These are phyloP conservation scores for Temnothorax nylanderi DNA, from an alignment of 1,140 invertebrate species.

Conservation along the genomic window DNA sequence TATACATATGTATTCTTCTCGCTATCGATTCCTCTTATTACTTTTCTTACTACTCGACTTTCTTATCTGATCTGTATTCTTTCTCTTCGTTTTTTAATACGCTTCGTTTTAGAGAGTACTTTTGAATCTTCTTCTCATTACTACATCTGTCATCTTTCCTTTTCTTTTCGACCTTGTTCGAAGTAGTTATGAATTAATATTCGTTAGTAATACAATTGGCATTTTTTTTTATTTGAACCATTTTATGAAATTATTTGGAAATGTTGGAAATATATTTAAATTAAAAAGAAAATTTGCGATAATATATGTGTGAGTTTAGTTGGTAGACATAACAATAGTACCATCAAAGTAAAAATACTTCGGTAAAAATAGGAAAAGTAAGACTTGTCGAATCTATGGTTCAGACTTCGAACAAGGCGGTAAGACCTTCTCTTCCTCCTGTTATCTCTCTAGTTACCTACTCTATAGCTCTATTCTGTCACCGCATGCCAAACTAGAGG, in stretches of 20 bases:
- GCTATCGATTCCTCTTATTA: slow-evolving; percentile 22
- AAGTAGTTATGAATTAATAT: slow-evolving; percentile 37
- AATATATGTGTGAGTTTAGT: not conserved
- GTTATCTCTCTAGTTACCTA: slow-evolving; percentile 71
- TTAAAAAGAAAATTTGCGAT: not conserved
- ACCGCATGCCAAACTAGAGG: slow-evolving; percentile 77
- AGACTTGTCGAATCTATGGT: not conserved
- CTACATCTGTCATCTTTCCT: slow-evolving; percentile 49
- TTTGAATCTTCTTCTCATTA: slow-evolving; percentile 42
- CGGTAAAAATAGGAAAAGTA: not conserved
- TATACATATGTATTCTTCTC: slow-evolving; percentile 37
- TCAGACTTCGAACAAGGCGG: slow-evolving; percentile 56
- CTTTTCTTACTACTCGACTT: slow-evolving; percentile 30
- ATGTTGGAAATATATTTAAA: not conserved
- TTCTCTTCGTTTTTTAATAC: slow-evolving; percentile 19
- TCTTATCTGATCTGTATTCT: slow-evolving; percentile 42
- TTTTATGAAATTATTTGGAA: too few species aligned
- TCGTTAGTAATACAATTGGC: not conserved
- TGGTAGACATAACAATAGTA: not conserved
- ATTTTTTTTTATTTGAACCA: too few species aligned
- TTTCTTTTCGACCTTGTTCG: slow-evolving; percentile 39
- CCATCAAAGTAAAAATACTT: not conserved
- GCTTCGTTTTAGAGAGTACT: slow-evolving; percentile 62
- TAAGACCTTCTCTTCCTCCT: slow-evolving; percentile 51
- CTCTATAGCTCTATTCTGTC: slow-evolving; percentile 76